Evolutionary conservation across 1,140 invertebrate species (phyloP).

Genomic region (Dufourea novaeangliae): DNA sequence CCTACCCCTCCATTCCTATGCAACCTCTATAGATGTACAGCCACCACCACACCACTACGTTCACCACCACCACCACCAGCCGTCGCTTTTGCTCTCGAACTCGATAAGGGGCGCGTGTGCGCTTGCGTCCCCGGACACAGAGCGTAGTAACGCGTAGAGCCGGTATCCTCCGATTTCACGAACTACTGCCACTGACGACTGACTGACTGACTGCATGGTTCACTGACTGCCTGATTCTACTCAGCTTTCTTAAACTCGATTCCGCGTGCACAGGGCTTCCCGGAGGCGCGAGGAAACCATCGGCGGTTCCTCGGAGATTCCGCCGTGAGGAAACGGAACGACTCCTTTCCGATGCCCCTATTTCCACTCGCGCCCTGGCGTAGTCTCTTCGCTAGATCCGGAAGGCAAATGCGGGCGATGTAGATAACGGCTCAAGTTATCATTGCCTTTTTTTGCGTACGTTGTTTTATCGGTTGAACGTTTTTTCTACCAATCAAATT

Average conservation of each 20-base stretch:
- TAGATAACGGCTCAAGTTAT: not conserved
- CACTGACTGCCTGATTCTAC: slow-evolving; percentile 31
- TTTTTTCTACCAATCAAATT: not conserved
- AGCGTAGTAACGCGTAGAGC: slow-evolving; percentile 53
- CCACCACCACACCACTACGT: slow-evolving; percentile 19
- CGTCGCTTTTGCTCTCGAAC: slow-evolving; percentile 76
- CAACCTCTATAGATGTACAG: not conserved
- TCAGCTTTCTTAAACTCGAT: slow-evolving; percentile 63
- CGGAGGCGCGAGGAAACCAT: not conserved
- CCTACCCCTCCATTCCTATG: slow-evolving; percentile 31
- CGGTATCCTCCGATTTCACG: slow-evolving; percentile 70
- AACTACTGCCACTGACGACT: slow-evolving; percentile 60
- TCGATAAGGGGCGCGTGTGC: slow-evolving; percentile 77
- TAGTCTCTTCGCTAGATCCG: not conserved
- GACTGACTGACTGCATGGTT: slow-evolving; percentile 44
- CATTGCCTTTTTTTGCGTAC: not conserved
- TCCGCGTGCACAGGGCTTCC: slow-evolving; percentile 34
- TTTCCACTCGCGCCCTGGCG: not conserved
- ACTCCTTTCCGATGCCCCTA: not conserved
- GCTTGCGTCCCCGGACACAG: slow-evolving; percentile 64
- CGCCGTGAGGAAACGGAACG: not conserved
- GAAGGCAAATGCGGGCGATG: not conserved
- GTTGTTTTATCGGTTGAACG: not conserved
- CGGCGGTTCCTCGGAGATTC: slow-evolving; percentile 2
- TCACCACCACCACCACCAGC: slow-evolving; percentile 49